Base-by-base conservation (phyloP, 64 coral and sea anemone species). In the Pachyseris speciosa region DNA sequence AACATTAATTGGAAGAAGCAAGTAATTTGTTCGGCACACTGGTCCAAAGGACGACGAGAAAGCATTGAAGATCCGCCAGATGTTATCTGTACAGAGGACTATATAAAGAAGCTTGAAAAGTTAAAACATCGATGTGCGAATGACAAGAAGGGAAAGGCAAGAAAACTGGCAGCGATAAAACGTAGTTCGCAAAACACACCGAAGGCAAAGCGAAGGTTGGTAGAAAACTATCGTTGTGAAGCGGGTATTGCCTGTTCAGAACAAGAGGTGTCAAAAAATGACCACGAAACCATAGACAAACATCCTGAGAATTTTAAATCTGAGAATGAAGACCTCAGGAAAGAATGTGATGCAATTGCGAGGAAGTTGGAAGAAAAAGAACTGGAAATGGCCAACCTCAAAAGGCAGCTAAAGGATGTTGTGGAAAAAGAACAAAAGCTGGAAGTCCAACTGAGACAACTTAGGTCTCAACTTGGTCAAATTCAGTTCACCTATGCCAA, bases 11-110 rank as follows among this genome's bases (percentile, higher is more conserved):
- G 74, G 74, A 49, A 49, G 50, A 83, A 83, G 42, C 61, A 43
- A 70, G 22, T 26, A 34, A 86, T 86, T 86, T 86, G 65, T 47
- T 51, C 74, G 30, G 74, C 74, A 78, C 74, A 78, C 74, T 78
- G 53, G 63, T 67, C 38, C n/a, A 67, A 67, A 49, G 61, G 83
- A 43, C 63, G 66, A 67, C 63, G 64, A 64, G 30, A 42, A 65
- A 41, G 15, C n/a, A 84, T 64, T 27, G 59, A 84, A 24, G 55
- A 67, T 42, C 13, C 31, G 20, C 74, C 42, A 78, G 74, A 49
- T 30, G 49, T 78, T 49, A 52, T 50, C 26, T 78, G 76, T 50
- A 80, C 27, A 16, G 76, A 80, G 76, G 76, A 36, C 30, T 31
- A 80, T 34, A 75, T 39, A 43, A 75, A 75, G 38, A 75, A 75